These are phyloP conservation scores for Muraenolepis orangiensis DNA, from an alignment of 2,797 vertebrate species.

Conservation along the genomic window DNA sequence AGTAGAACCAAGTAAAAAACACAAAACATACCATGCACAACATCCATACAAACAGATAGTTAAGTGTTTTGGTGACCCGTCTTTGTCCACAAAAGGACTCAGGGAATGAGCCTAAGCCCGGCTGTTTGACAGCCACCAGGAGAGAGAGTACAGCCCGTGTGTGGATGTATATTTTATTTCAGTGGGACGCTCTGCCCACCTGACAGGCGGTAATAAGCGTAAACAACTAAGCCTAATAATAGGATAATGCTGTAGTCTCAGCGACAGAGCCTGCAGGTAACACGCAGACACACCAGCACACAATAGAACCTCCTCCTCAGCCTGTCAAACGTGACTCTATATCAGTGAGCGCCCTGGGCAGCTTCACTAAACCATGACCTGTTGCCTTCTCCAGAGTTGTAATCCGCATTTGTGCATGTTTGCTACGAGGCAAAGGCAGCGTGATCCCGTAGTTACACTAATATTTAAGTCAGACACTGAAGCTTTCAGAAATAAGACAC, in stretches of 20 bases:
- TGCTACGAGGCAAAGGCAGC: constrained; percentile 70
- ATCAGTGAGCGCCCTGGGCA: constrained; percentile 76
- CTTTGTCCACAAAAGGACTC: constrained; percentile 60
- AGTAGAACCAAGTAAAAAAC: constrained; percentile 1
- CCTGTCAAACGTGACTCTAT: constrained; percentile 79
- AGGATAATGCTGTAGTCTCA: constrained; percentile 81
- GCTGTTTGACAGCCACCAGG: constrained; percentile 60
- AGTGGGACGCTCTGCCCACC: constrained; percentile 76
- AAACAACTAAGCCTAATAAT: constrained; percentile 86
- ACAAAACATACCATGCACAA: neutral
- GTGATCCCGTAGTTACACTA: constrained; percentile 76
- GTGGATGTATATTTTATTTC: constrained; percentile 69
- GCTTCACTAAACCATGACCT: constrained; percentile 79
- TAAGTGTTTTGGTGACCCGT: constrained; percentile 53
- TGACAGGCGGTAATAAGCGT: constrained; percentile 81
- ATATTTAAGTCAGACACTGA: constrained; percentile 70
- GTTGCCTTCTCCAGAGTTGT: constrained; percentile 76
- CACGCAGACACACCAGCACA: constrained; percentile 75
- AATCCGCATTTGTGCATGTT: constrained; percentile 72
- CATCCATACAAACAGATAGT: neutral
- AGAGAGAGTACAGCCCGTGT: constrained; percentile 65
- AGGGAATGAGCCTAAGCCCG: constrained; percentile 64
- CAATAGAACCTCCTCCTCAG: constrained; percentile 79
- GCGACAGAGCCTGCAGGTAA: constrained; percentile 78
- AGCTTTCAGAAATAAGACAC: constrained; percentile 64